phyloP scores from a whole-genome alignment of 2,888 invertebrate genomes.

The Amiota minor region DNA sequence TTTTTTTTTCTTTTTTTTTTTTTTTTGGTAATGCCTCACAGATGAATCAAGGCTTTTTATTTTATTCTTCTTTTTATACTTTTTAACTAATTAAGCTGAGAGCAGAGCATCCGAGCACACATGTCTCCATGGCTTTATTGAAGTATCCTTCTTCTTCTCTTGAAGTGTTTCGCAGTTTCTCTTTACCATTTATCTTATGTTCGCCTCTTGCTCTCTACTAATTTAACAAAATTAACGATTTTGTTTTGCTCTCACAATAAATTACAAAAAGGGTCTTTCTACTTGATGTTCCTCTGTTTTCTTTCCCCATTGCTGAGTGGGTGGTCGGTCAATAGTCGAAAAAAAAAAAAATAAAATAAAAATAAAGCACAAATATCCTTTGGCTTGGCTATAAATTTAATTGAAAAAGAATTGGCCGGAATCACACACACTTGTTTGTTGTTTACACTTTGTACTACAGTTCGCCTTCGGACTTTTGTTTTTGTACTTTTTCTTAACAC shows the following conservation, averaged over 20 bases:
- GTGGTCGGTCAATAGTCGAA: too few species aligned
- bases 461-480: not conserved
- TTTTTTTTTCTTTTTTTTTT: not conserved
- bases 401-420: conserved; percentile 48
- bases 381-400: conserved; percentile 55
- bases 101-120: not conserved
- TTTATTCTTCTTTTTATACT: not conserved
- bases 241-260: conserved; percentile 58
- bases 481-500: not conserved
- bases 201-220: conserved; percentile 35
- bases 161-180: too few species aligned
- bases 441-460: conserved; percentile 1
- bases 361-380: not conserved
- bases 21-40: too few species aligned
- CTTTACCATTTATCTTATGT: too few species aligned
- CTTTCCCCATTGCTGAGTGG: not conserved
- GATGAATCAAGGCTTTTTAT: not conserved
- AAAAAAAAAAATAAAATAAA: too few species aligned
- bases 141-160: too few species aligned
- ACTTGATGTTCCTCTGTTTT: not conserved
- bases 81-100: conserved; percentile 25
- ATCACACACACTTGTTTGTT: conserved; percentile 18
- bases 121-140: not conserved
- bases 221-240: conserved; percentile 56
- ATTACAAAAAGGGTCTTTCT: conserved; percentile 40